Conservation (phyloP, 2,888 invertebrate species). For the Bugula neritina region DNA sequence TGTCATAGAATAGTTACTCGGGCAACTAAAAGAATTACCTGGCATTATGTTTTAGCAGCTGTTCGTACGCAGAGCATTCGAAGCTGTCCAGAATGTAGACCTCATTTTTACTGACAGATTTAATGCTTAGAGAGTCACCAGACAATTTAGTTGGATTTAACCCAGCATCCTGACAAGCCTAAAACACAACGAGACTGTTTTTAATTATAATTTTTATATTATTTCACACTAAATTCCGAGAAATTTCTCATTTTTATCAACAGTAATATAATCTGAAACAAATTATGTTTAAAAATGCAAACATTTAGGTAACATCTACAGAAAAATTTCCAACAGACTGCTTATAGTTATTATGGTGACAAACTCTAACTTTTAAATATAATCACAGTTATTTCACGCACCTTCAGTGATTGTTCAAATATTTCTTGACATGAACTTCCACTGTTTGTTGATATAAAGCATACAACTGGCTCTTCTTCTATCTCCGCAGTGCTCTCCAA, state of each 20-base stretch:
- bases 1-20: no score
- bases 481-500: background rate
- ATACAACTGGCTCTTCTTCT: background rate
- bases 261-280: no score
- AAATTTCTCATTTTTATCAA: no score
- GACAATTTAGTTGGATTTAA: conserved; percentile 63
- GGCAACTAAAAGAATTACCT: no score
- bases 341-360: no score
- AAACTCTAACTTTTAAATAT: no score
- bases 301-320: no score
- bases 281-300: no score
- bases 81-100: conserved; percentile 5
- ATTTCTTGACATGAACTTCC: background rate
- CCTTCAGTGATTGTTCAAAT: background rate
- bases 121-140: conserved; percentile 59
- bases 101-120: conserved; percentile 27
- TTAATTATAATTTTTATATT: no score
- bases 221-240: no score
- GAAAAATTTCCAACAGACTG: no score
- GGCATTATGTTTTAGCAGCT: background rate
- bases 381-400: no score
- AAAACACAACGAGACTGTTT: background rate
- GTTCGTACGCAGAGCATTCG: background rate
- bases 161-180: conserved; percentile 57
- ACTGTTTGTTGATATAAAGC: background rate